Conservation (phyloP, 2,113 vertebrate species). For the Eulemur macaco region DNA sequence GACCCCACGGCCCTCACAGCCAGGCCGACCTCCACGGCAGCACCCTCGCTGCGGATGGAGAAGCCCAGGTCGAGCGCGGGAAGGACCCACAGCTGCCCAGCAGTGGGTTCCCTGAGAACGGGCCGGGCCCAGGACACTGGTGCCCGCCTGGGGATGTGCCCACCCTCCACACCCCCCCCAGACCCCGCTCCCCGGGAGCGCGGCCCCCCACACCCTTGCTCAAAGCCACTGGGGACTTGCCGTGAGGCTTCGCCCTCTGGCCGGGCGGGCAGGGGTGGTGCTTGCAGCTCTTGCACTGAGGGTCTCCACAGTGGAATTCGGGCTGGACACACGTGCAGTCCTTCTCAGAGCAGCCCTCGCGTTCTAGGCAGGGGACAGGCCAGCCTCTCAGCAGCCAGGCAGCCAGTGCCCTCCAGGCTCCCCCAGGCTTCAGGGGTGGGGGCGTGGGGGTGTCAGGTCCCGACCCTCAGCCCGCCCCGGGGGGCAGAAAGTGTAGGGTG, state of each 20-base stretch:
- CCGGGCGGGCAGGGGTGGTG: constrained; percentile 41
- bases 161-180: fast-evolving
- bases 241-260: background rate
- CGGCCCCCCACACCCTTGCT: background rate
- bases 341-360: background rate
- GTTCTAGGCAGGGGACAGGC: background rate
- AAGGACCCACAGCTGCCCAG: fast-evolving
- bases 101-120: fast-evolving
- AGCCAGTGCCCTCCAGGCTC: background rate
- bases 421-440: background rate
- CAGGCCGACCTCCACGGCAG: background rate
- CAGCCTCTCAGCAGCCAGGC: background rate
- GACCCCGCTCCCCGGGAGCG: background rate
- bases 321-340: constrained; percentile 40
- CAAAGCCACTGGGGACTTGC: background rate
- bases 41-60: background rate
- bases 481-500: background rate
- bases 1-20: background rate
- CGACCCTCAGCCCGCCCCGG: background rate
- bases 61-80: background rate
- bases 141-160: background rate
- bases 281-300: constrained; percentile 43
- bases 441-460: background rate
- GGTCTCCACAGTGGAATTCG: constrained; percentile 51
- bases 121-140: background rate